Conservation (phyloP, 2,888 invertebrate genomes). For the Oxytorus armatus region DNA sequence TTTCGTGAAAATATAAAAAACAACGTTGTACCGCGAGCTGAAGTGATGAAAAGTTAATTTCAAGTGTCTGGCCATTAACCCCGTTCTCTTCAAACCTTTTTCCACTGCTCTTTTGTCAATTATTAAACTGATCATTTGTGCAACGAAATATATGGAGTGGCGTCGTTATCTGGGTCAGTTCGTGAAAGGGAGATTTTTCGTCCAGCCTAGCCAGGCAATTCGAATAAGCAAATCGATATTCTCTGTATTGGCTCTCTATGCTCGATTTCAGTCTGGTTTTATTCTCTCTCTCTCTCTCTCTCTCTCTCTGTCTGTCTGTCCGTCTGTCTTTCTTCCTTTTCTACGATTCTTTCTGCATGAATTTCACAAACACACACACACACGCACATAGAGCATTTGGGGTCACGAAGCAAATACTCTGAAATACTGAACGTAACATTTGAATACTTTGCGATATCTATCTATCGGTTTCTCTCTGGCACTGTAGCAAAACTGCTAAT, state of each 20-base stretch:
- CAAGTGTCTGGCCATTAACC: too few relatives aligned
- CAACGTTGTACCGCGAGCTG: too few relatives aligned
- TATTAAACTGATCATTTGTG: too few relatives aligned
- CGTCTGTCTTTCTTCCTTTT: constrained; percentile 4
- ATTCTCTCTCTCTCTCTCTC: constrained; percentile 12
- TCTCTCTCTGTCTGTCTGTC: constrained; percentile 12
- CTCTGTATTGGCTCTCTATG: background rate
- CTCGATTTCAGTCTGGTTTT: constrained; percentile 20
- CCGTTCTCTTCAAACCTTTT: too few relatives aligned
- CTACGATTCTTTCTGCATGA: constrained; percentile 14
- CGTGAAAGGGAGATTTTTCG: background rate
- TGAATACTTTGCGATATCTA: constrained; percentile 51
- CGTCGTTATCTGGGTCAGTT: background rate
- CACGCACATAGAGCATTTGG: too few relatives aligned
- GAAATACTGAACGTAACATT: constrained; percentile 40
- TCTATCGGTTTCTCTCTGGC: constrained; percentile 40
- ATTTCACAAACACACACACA: constrained; percentile 22
- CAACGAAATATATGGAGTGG: background rate
- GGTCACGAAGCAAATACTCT: constrained; percentile 32
- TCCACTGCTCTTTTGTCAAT: too few relatives aligned
- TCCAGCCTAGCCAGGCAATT: constrained; percentile 18
- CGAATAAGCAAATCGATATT: constrained; percentile 28
- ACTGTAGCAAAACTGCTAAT: background rate
- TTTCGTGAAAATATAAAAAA: too few relatives aligned
- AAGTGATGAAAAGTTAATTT: too few relatives aligned